Base-by-base conservation (phyloP, 1,140 invertebrate genomes). In the Campodea augens region DNA sequence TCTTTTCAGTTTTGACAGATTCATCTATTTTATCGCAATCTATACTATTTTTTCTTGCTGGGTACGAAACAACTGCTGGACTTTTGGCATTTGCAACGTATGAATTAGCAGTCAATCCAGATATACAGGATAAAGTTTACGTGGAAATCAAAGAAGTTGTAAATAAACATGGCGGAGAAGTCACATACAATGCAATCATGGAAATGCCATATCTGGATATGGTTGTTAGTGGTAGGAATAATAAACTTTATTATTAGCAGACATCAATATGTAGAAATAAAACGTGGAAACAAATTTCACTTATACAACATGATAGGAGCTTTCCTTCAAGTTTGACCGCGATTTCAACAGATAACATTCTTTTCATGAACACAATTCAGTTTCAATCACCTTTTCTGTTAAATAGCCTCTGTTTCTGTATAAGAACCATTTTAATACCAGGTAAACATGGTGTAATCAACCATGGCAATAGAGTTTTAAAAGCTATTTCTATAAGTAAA, bases 21-120 rank as follows among this genome's bases (percentile, higher is more conserved):
- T 15, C 27, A 32, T 15, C 15, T 32, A 7, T 32, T 7, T 10
- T 32, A 32, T 7, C 27, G 27, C 27, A 32, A 38, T 36, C 45
- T 13, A 29, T 57, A 7, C 25, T 59, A 1, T 59, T 59, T 32
- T 38, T 59, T 27, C 20, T 65, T 18, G 63, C 58, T 32, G 64
- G 66, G 27, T 69, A 61, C 41, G 66, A 69, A 24, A 70, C 68
- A 1, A 65, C 64, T 2, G 54, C 61, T 4, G 54, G 54, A 22
- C 48, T 60, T 0, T 48, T 71, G 5, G 46, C 53, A 2, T 58
- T 54, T 29, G 45, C 53, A 2, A 36, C 55, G 1, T 66, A 60
- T 45, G 47, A 52, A 13, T 52, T 70, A 22, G 63, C 65, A 1
- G 51, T 54, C 15, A 50, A 68, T 52, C 62, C 61, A 12, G 62